Evolutionary conservation across 92 coral and sea anemone genomes (phyloP).

Genomic region (Porites lobata): DNA sequence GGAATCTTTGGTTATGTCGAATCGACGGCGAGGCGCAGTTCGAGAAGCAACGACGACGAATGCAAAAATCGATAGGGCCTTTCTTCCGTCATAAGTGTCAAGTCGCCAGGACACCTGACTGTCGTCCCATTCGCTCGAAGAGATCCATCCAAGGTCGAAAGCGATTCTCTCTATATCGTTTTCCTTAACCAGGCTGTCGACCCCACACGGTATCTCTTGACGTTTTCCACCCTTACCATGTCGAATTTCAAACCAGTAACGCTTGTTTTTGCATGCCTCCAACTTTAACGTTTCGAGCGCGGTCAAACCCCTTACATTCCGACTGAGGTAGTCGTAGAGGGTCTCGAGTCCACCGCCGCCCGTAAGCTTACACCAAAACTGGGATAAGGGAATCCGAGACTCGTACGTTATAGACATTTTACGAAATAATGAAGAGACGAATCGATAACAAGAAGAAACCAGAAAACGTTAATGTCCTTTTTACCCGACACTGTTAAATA

Average conservation of each 20-base stretch:
- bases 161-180: not conserved
- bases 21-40: not conserved
- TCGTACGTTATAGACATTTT: not conserved
- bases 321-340: not conserved
- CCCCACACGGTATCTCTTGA: not conserved
- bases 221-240: not conserved
- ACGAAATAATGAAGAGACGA: no score
- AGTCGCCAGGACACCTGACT: not conserved
- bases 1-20: not conserved
- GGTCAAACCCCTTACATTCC: not conserved
- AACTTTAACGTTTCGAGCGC: not conserved
- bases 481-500: not conserved
- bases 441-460: not conserved
- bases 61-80: not conserved
- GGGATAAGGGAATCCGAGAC: not conserved
- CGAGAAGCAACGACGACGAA: conserved; percentile 9
- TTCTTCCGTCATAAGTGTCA: not conserved
- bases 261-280: not conserved
- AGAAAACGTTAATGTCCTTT: not conserved
- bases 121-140: conserved; percentile 1
- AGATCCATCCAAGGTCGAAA: not conserved
- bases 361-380: not conserved
- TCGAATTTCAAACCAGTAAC: not conserved
- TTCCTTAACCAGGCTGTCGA: not conserved
- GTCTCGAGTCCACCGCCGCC: not conserved